Base-by-base conservation (phyloP, 2,797 vertebrate species). In the Gymnothorax javanicus region DNA sequence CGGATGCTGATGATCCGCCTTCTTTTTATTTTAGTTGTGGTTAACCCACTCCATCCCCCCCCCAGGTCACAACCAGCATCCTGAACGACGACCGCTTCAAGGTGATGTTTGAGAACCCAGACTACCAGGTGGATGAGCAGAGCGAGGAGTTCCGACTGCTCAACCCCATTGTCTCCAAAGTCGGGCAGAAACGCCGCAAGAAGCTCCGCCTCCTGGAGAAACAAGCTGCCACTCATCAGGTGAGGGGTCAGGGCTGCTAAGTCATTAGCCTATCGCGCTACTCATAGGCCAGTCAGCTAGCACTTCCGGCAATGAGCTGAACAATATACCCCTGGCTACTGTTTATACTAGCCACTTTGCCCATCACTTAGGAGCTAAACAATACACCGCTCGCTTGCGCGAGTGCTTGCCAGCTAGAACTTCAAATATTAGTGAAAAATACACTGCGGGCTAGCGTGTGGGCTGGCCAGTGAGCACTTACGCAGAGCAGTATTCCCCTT, bases 51-150 rank as follows among this genome's bases (percentile, higher is more conserved):
- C 79, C 60, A 54, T 79, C 85, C 88, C 88, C 89, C 56, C 85
- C 83, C 84, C 89, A 99, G 98, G 96, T 92, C 85, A 91, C 97
- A 33, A 96, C 97, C 20, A 99, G 92, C 92, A 96, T 99, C 90
- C 96, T 99, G 87, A 96, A 94, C 3, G 99, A 99, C 33, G 96
- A 98, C 88, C 97, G 98, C 56, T 99, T 99, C 94, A 98, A 99
- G 95, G 94, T 98, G 91, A 99, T 99, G 98, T 99, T 99, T 89
- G 98, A 99, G 92, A 99, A 99, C 92, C 98, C 98, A 0, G 98
- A 99, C 91, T 99, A 97, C 95, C 98, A 99, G 92, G 99, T 99
- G 89, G 98, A 99, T 9, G 96, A 99, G 92, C 95, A 96, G 91
- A 99, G 98, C 86, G 98, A 99, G 93, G 99, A 99, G 93, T 99